Conservation (phyloP, 2,113 vertebrate genomes). For the Pandion haliaetus region DNA sequence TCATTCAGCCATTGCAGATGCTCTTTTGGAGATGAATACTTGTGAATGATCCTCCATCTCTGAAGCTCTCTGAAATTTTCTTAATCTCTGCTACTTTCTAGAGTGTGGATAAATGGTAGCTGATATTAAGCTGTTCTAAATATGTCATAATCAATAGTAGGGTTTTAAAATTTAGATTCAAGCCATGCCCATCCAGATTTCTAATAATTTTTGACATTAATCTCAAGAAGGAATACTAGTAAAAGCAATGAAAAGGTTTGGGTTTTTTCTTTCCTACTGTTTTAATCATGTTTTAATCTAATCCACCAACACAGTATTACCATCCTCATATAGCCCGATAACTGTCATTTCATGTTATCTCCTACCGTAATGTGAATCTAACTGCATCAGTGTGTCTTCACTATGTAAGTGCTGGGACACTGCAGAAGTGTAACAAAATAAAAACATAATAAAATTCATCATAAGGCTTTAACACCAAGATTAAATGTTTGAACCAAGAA, state of each 20-base stretch:
- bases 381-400: neutral
- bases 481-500: neutral
- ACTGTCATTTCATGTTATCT: neutral
- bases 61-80: neutral
- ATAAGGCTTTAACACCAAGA: neutral
- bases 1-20: neutral
- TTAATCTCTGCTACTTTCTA: neutral
- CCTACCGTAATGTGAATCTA: neutral
- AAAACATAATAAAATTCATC: neutral
- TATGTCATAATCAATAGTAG: neutral
- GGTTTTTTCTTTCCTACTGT: neutral
- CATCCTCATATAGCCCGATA: neutral
- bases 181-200: neutral
- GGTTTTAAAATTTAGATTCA: neutral
- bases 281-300: neutral
- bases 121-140: neutral
- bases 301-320: neutral
- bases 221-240: neutral
- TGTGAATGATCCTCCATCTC: neutral
- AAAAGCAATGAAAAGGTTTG: neutral
- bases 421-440: neutral
- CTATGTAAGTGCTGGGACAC: neutral
- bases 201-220: neutral
- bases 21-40: neutral
- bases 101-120: neutral